A percentile compares a stretch with the other conserved stretches of the same genome.
Conservation (phyloP, 2,888 invertebrate genomes). For the Scaptomyza cyrtandrae region DNA sequence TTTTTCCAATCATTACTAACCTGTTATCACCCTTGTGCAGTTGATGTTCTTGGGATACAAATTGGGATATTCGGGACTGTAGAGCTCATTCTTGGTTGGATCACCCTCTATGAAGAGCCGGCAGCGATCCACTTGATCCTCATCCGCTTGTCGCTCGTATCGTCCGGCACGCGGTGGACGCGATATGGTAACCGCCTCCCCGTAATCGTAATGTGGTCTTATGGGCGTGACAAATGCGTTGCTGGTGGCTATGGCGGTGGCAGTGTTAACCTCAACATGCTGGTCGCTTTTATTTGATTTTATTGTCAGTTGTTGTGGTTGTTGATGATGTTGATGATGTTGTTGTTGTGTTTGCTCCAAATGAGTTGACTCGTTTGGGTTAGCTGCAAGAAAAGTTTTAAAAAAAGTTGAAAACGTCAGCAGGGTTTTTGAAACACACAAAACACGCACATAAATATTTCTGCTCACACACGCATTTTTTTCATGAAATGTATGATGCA, state of each 20-base stretch:
- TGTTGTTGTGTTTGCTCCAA: constrained; percentile 11
- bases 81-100: constrained; percentile 87
- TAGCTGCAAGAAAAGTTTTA: constrained; percentile 4
- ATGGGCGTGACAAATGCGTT: constrained; percentile 29
- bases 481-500: constrained; percentile 31
- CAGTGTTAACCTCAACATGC: not conserved
- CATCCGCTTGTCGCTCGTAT: constrained; percentile 68
- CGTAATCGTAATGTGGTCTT: not conserved
- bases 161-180: constrained; percentile 40
- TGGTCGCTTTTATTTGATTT: not conserved
- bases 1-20: constrained; percentile 84
- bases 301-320: constrained; percentile 14
- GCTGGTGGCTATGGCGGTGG: constrained; percentile 7
- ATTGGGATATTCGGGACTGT: constrained; percentile 89
- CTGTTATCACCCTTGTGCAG: constrained; percentile 88
- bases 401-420: constrained; percentile 5
- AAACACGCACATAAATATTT: not conserved
- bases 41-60: constrained; percentile 88
- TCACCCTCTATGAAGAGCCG: constrained; percentile 87
- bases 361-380: constrained; percentile 5
- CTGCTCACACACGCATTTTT: constrained; percentile 21
- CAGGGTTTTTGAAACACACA: constrained; percentile 19
- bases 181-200: constrained; percentile 34
- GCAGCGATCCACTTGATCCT: constrained; percentile 84
- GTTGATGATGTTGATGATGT: constrained; percentile 1